Conservation (phyloP, 2,888 invertebrate species). For the Ectobius pallidus region DNA sequence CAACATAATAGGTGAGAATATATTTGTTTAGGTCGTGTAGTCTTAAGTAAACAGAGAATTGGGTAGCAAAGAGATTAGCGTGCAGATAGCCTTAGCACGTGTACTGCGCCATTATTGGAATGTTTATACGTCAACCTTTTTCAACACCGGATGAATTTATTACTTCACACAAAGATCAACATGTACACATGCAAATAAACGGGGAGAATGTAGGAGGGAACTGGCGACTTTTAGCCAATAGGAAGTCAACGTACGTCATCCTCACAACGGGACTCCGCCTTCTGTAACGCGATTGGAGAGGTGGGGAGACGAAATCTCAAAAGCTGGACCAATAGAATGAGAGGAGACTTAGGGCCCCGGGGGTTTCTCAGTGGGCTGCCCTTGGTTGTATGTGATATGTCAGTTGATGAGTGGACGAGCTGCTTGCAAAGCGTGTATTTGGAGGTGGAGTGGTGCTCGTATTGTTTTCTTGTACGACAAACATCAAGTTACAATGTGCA, state of each 20-base stretch:
- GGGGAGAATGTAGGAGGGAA: neutral
- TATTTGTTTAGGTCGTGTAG: neutral
- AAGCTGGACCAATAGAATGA: neutral
- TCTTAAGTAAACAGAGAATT: neutral
- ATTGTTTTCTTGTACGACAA: too few species aligned
- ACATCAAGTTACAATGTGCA: too few species aligned
- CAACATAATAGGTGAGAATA: too few species aligned
- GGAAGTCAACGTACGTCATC: too few species aligned
- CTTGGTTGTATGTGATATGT: neutral
- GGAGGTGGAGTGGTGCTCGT: neutral
- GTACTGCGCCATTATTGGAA: neutral
- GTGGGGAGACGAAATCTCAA: neutral
- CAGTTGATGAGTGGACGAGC: slow-evolving; percentile 2
- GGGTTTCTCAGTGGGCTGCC: neutral
- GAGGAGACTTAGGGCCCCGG: neutral
- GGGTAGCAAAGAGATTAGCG: neutral
- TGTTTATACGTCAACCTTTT: slow-evolving; percentile 8
- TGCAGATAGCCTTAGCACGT: neutral
- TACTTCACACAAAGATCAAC: slow-evolving; percentile 13
- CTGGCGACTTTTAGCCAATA: neutral
- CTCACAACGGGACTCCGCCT: neutral
- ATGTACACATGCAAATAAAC: slow-evolving; percentile 13
- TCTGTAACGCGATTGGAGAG: neutral
- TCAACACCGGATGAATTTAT: slow-evolving; percentile 13
- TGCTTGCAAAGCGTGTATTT: neutral